Evolutionary conservation across 64 coral and sea anemone genomes (phyloP), one percentile per base, ranked within the genome.

Genomic region (Anthopleura sola): DNA sequence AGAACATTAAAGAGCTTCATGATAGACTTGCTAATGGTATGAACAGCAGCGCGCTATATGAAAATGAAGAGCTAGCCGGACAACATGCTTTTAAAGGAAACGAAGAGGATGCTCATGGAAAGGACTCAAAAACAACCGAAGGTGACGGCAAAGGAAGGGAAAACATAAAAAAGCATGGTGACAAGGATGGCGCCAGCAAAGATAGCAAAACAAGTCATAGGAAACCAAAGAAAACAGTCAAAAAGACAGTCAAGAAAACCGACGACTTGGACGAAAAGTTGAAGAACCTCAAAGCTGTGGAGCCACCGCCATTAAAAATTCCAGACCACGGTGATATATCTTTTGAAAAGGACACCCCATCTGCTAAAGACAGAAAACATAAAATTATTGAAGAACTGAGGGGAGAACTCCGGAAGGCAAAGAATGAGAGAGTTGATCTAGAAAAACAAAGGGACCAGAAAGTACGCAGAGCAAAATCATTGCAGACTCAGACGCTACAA

Each of bases 401-500:
- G 36, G 94, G 86, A 15, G 86, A 96, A 40, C 75, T 96, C 20
- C 62, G 94, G 18, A 96, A 78, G 48, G 51, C 94, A 12, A 96
- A 92, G 88, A 85, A 89, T 75, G 90, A 88, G 57, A 91, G 94
- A 83, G 81, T 92, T 53, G 94, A 96, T 40, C 78, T 86, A n/a
- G 94, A 96, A 56, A 92, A 96, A 13, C 86, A 92, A 49, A 86
- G 94, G 21, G 94, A 96, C 28, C 84, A 81, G 26, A 89, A 92
- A 87, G 94, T 96, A 13, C 87, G 90, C 32, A 75, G 87, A 28
- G 94, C 94, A 56, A 96, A 96, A 58, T 88, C 85, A 20, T 81
- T 96, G 36, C 94, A 96, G 85, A 89, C 91, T 55, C 94, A 96
- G 53, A 96, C 91, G 21, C 19, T 96, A 20, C 94, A 96, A 49